Evolutionary conservation across 2,797 vertebrate species (phyloP).

Genomic region (Phaenicophaeus curvirostris): DNA sequence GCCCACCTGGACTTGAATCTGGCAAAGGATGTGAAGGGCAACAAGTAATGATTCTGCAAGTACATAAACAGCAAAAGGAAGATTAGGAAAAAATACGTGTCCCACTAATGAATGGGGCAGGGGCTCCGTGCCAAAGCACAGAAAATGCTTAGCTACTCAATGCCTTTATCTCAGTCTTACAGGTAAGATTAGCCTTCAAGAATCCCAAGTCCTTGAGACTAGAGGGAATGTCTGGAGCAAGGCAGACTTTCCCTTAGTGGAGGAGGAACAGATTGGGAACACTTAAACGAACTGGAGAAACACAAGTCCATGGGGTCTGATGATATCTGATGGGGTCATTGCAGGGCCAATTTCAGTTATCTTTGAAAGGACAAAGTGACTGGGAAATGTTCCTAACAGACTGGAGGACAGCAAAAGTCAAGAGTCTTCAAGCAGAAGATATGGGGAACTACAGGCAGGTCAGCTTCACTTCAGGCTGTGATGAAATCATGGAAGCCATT

Average conservation of each 20-base stretch:
- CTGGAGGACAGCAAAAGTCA: neutral
- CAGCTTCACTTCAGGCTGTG: neutral
- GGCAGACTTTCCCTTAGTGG: neutral
- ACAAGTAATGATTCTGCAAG: neutral
- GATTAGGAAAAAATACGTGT: neutral
- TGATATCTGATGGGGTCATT: accelerated
- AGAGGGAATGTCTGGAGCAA: neutral
- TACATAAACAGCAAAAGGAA: neutral
- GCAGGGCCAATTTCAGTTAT: neutral
- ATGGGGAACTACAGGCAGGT: neutral
- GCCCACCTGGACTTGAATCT: neutral
- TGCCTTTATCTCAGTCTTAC: neutral
- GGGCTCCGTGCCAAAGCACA: neutral
- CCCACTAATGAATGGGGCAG: neutral
- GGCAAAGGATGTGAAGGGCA: neutral
- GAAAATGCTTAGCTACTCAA: neutral
- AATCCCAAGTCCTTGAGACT: neutral
- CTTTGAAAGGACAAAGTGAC: neutral
- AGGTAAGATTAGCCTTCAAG: neutral
- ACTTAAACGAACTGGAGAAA: neutral
- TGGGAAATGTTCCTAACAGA: neutral
- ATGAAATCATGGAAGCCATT: neutral
- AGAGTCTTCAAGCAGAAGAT: neutral
- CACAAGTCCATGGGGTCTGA: neutral
- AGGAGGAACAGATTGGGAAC: neutral